Evolutionary conservation across 1,140 invertebrate species (phyloP), one percentile per base, ranked within the genome.

Genomic region (Onthophagus taurus): DNA sequence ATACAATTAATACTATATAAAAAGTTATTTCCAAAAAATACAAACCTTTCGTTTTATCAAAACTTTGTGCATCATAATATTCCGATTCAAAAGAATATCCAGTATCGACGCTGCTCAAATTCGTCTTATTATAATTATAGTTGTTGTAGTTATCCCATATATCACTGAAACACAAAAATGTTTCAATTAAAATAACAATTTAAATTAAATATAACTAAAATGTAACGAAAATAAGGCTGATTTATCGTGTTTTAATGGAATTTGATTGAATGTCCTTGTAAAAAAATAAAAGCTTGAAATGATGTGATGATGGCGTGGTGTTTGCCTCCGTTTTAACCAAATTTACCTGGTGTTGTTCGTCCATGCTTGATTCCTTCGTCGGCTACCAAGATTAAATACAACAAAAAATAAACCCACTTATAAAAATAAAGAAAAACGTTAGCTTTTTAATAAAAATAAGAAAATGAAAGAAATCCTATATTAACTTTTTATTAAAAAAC

Each of bases 321-420:
- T n/a, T 16, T 37, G 35, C 9, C 19, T 8, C 4, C 19, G 9
- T 37, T 24, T 42, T 13, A n/a, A 42, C 23, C 6, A 26, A 17
- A 29, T 36, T 65, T 74, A 77, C 75, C 74, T 76, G 66, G 74
- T 70, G 47, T 76, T 72, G 58, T 74, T 69, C 63, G 75, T 72
- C 72, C 72, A 75, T 53, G 70, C 68, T 57, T 71, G 70, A 65
- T 74, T 75, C 62, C 71, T 64, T 63, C 72, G 68, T 68, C 74
- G 74, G 54, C 50, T 56, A 50, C 14, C 36, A 51, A 48, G n/a
- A n/a, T n/a, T n/a, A n/a, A n/a, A n/a, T n/a, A n/a, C n/a, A n/a
- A n/a, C n/a, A n/a, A n/a, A n/a, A n/a, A n/a, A n/a, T n/a, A n/a
- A n/a, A n/a, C n/a, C n/a, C n/a, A n/a, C n/a, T n/a, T n/a, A n/a